phyloP scores from a whole-genome alignment of 2,888 invertebrate genomes.

The Vanessa cardui region DNA sequence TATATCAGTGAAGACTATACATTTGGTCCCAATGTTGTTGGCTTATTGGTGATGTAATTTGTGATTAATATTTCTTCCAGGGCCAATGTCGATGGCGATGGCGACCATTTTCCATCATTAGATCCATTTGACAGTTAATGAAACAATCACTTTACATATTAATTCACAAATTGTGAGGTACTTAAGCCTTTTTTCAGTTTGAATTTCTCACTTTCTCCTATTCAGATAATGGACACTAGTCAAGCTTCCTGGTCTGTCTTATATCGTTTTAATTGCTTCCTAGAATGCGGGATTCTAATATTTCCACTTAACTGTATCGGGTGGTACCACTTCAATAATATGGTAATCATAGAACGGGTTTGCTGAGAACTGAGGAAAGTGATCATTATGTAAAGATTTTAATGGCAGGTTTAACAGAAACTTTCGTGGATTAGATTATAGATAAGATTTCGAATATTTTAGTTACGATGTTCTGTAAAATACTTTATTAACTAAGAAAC shows the following conservation, averaged over 20 bases:
- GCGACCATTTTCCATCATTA: no score
- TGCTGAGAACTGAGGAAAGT: conserved; percentile 25
- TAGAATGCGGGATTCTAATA: conserved; percentile 4
- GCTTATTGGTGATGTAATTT: no score
- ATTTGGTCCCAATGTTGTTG: no score
- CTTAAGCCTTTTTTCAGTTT: background rate
- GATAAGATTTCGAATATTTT: background rate
- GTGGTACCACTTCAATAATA: conserved; percentile 7
- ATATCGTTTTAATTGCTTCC: conserved; percentile 6
- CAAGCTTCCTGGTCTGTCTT: conserved; percentile 12
- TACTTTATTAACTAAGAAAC: no score
- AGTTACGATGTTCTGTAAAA: no score
- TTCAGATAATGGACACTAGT: background rate
- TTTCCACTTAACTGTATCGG: conserved; percentile 8
- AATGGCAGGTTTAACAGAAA: conserved; percentile 16
- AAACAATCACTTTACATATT: no score
- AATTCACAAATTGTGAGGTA: background rate
- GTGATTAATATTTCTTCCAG: no score
- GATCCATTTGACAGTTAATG: no score
- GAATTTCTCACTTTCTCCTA: conserved; percentile 13
- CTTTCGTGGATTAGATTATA: background rate
- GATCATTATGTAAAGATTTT: conserved; percentile 25
- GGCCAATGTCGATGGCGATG: no score
- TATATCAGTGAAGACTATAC: no score
- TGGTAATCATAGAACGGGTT: conserved; percentile 21